Percentiles rank a stretch among this genome's conserved stretches.
Evolutionary conservation across 2,888 invertebrate species (phyloP).

Genomic region (Stenoptilia bipunctidactyla): DNA sequence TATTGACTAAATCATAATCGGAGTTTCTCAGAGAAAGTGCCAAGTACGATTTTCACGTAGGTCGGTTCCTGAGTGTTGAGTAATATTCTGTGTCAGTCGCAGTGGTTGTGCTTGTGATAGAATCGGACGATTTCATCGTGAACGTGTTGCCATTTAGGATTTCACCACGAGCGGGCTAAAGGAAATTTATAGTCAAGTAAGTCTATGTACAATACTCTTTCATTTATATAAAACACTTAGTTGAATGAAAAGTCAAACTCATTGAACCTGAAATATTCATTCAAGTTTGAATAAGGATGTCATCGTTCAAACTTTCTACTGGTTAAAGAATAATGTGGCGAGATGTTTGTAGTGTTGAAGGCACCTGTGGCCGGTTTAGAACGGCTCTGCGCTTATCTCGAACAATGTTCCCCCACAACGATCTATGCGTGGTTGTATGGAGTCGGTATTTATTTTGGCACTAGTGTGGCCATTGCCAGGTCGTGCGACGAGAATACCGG

Average conservation of each 20-base stretch:
- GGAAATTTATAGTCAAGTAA: slow-evolving; percentile 67
- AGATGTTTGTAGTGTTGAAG: too few relatives aligned
- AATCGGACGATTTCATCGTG: slow-evolving; percentile 59
- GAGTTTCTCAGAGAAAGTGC: too few relatives aligned
- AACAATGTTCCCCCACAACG: background rate
- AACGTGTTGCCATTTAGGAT: slow-evolving; percentile 65
- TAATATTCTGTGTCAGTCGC: slow-evolving; percentile 65
- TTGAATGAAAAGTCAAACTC: too few relatives aligned
- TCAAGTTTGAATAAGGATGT: too few relatives aligned
- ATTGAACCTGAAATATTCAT: too few relatives aligned
- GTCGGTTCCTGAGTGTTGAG: slow-evolving; percentile 59
- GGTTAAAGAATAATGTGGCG: too few relatives aligned
- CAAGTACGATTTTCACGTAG: slow-evolving; percentile 26
- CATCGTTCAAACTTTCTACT: too few relatives aligned
- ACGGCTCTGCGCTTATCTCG: background rate
- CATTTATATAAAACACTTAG: too few relatives aligned
- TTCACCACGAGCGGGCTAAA: slow-evolving; percentile 70
- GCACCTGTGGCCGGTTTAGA: too few relatives aligned
- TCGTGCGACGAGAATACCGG: background rate
- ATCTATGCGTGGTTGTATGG: background rate
- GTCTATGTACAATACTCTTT: too few relatives aligned
- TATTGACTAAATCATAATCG: background rate
- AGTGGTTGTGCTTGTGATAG: slow-evolving; percentile 65
- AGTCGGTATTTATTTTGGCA: background rate
- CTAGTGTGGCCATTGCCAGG: background rate